Evolutionary conservation across 2,113 vertebrate species (phyloP).

Genomic region (Erythrolamprus reginae): DNA sequence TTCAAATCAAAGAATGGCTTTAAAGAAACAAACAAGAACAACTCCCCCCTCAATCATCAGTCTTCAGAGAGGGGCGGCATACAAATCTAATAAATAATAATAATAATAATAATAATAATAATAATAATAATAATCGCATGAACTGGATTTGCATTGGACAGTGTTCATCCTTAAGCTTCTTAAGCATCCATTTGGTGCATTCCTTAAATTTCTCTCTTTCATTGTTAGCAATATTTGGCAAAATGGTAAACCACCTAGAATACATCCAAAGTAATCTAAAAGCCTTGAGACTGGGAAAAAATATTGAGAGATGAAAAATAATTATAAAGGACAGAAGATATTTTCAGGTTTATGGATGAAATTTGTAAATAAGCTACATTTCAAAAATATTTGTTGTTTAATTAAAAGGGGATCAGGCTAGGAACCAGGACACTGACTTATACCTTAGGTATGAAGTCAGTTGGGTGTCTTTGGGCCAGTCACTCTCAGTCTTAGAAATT

Average conservation of each 20-base stretch:
- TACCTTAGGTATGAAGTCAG: not conserved
- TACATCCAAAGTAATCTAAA: not conserved
- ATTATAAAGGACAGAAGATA: not conserved
- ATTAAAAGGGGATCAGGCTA: not conserved
- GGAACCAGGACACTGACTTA: not conserved
- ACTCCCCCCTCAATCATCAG: not conserved
- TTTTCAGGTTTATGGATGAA: not conserved
- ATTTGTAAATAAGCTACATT: not conserved
- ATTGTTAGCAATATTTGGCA: not conserved
- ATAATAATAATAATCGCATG: too few species aligned
- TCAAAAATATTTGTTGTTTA: not conserved
- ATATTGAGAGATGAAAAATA: not conserved
- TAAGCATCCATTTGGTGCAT: not conserved
- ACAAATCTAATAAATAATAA: too few species aligned
- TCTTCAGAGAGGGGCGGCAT: too few species aligned
- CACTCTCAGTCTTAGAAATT: not conserved
- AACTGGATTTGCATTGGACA: not conserved
- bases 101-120: too few species aligned
- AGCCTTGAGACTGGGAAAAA: not conserved
- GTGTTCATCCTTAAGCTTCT: not conserved
- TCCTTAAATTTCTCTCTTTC: not conserved
- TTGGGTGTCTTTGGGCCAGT: not conserved
- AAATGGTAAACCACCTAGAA: not conserved
- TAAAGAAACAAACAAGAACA: not conserved
- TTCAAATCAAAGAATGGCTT: not conserved